Evolutionary conservation across 2,888 invertebrate species (phyloP), one percentile per base, ranked within the genome.

Genomic region (Callimorpha dominula): DNA sequence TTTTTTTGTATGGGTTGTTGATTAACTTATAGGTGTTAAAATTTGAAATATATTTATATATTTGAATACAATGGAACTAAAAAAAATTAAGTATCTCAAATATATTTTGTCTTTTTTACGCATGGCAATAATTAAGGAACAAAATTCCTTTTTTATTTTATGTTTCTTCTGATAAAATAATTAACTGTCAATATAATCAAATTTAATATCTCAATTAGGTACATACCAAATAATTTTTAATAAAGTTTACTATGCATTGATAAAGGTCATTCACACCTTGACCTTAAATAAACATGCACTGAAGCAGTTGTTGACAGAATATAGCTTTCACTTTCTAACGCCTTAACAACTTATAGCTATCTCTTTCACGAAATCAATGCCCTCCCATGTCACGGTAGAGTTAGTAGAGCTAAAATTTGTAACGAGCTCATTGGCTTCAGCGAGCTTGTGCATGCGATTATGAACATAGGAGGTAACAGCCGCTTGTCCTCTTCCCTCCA

Each of bases 321-420:
- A 54, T 43, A n/a, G 49, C 54, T 9, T 11, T 74, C 78, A 73
- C 76, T 71, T 68, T 77, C 62, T 46, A 60, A 46, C 54, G 4
- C 63, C 65, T 14, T 4, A 50, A 40, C 4, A 46, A 42, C 7
- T 6, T 74, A 46, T 71, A 40, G 65, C 72, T 65, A 31, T 79
- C 76, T 70, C 69, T 68, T 7, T 81, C 72, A 50, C 46, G 17
- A 8, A 71, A 68, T 54, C 68, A 65, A 76, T 64, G 31, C 7
- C 9, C 14, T 68, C 40, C 20, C 42, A 63, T 73, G 40, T 68
- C 20, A 14, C 43, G 11, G 67, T 68, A 71, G 71, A 70, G 67
- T 64, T 65, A 40, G 71, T 82, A 85, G 74, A 81, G 79, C 65
- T 65, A 78, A 78, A 76, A 78, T 60, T 49, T 60, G 79, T 74